Evolutionary conservation across 2,113 vertebrate genomes (phyloP).

Genomic region (Tetrax tetrax): DNA sequence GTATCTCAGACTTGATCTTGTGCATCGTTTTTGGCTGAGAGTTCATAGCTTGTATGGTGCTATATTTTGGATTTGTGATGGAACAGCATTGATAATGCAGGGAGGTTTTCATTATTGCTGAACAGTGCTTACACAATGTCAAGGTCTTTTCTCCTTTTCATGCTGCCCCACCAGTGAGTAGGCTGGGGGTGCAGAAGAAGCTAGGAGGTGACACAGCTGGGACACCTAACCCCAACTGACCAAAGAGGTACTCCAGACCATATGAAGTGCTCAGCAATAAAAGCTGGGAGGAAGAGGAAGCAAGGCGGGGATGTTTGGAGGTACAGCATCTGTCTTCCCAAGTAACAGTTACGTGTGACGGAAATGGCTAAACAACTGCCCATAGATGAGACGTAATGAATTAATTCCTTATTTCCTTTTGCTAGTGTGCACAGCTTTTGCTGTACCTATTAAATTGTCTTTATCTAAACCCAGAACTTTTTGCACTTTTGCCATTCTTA

Average conservation of each 20-base stretch:
- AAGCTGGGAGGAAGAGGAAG: not conserved
- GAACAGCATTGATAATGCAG: not conserved
- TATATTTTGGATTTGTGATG: not conserved
- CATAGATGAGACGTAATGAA: not conserved
- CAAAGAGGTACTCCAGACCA: not conserved
- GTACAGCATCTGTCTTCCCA: not conserved
- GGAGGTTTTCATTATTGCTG: not conserved
- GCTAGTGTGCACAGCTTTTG: not conserved
- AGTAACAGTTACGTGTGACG: rapidly evolving
- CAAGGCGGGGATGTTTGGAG: not conserved
- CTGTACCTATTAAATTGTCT: not conserved
- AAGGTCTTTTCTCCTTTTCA: not conserved
- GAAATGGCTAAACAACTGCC: not conserved
- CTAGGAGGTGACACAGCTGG: not conserved
- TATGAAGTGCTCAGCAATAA: not conserved
- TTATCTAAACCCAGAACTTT: not conserved
- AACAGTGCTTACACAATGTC: not conserved
- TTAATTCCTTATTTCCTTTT: not conserved
- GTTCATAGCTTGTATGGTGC: not conserved
- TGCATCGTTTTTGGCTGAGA: not conserved
- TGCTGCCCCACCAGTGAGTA: not conserved
- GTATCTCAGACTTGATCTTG: not conserved
- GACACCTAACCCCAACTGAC: not conserved
- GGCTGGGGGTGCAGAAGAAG: not conserved
- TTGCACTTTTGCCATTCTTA: not conserved